Conservation (phyloP, 2,113 vertebrate genomes). For the Trogon melanurus region DNA sequence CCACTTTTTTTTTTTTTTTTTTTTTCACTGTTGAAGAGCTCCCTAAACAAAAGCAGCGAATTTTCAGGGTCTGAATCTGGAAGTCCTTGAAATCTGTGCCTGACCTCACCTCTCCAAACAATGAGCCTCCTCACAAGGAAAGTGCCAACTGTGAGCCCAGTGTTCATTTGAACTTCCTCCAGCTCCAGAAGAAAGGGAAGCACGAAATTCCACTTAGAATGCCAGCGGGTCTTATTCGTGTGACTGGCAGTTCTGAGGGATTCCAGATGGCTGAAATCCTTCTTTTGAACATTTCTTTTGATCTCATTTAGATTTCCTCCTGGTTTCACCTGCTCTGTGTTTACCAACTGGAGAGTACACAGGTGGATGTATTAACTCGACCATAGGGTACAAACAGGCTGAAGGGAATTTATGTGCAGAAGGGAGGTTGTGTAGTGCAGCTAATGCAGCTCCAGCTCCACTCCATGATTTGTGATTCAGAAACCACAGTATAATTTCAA, state of each 20-base stretch:
- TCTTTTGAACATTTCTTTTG: constrained; percentile 79
- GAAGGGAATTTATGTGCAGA: constrained; percentile 50
- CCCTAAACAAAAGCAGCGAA: neutral
- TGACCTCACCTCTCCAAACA: constrained; percentile 47
- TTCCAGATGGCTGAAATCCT: constrained; percentile 77
- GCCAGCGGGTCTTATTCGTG: constrained; percentile 57
- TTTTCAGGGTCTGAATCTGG: neutral
- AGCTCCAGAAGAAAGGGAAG: constrained; percentile 67
- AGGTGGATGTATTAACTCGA: constrained; percentile 69
- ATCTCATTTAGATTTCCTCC: constrained; percentile 78
- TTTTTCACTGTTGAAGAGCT: neutral
- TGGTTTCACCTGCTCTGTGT: constrained; percentile 78
- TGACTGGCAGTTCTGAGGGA: constrained; percentile 67
- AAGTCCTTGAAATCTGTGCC: neutral
- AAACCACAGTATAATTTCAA: constrained; percentile 56
- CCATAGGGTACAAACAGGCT: constrained; percentile 34
- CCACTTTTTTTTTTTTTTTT: neutral
- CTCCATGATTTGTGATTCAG: constrained; percentile 61
- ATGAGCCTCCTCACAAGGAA: constrained; percentile 38
- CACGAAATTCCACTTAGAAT: constrained; percentile 73
- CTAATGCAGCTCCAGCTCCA: constrained; percentile 55
- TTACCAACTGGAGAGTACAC: constrained; percentile 64
- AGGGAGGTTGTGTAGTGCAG: constrained; percentile 30
- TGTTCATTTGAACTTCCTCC: constrained; percentile 68
- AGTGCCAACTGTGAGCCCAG: constrained; percentile 47